Evolutionary conservation across 1,140 invertebrate genomes (phyloP).

Genomic region (Pogonomyrmex barbatus): DNA sequence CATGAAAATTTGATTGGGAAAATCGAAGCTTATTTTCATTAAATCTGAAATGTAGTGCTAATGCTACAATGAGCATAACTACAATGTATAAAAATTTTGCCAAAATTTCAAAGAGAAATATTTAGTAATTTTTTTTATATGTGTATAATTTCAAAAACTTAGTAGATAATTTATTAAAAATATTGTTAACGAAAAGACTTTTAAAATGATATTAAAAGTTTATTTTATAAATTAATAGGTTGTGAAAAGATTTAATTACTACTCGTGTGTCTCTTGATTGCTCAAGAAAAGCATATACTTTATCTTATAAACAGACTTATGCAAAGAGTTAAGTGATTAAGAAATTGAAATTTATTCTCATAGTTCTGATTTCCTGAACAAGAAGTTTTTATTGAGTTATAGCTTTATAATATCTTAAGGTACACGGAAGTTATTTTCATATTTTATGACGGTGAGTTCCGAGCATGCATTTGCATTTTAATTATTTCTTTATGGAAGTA

Average conservation of each 20-base stretch:
- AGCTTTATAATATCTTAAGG: slow-evolving; percentile 15
- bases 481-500: slow-evolving; percentile 55
- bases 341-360: slow-evolving; percentile 41
- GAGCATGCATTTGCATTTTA: slow-evolving; percentile 60
- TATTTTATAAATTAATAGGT: slow-evolving; percentile 7
- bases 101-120: no score
- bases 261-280: neutral
- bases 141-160: neutral
- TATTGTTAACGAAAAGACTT: neutral
- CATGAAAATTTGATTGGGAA: neutral
- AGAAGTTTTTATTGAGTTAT: slow-evolving; percentile 50
- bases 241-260: neutral
- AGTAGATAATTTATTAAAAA: neutral
- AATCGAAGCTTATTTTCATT: slow-evolving; percentile 4
- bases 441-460: slow-evolving; percentile 35
- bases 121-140: no score
- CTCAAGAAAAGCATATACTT: neutral
- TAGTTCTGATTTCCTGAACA: slow-evolving; percentile 30
- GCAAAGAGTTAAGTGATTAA: slow-evolving; percentile 31
- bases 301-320: slow-evolving; percentile 3
- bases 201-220: neutral
- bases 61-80: no score
- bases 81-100: no score
- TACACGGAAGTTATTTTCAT: slow-evolving; percentile 47
- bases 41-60: neutral